phyloP scores from a whole-genome alignment of 2,113 vertebrate genomes.

The Zeus faber region DNA sequence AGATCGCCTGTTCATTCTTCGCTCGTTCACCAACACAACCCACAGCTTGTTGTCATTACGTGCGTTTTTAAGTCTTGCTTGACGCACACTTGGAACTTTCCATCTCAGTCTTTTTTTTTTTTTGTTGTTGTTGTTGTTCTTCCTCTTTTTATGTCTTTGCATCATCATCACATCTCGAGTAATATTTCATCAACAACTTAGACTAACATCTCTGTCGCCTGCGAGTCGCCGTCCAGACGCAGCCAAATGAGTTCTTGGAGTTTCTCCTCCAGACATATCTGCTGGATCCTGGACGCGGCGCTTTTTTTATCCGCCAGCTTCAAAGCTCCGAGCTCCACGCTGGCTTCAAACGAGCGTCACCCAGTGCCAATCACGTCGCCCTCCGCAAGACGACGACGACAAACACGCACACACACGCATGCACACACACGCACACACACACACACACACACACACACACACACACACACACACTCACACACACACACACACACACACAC shows the following conservation, averaged over 20 bases:
- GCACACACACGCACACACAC: too few species aligned
- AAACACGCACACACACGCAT: too few species aligned
- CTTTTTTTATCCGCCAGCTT: constrained; percentile 64
- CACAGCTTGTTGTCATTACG: constrained; percentile 50
- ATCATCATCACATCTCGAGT: constrained; percentile 24
- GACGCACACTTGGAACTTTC: constrained; percentile 41
- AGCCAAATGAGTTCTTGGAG: constrained; percentile 55
- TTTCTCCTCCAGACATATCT: constrained; percentile 68
- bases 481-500: too few species aligned
- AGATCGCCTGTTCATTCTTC: constrained; percentile 25
- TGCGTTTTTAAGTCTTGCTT: constrained; percentile 53
- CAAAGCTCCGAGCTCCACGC: constrained; percentile 61
- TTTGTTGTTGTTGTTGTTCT: not conserved
- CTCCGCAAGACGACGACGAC: constrained; percentile 68
- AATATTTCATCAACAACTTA: constrained; percentile 60
- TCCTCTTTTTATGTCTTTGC: constrained; percentile 22
- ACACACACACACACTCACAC: too few species aligned
- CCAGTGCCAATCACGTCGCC: constrained; percentile 68
- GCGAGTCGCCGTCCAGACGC: constrained; percentile 55
- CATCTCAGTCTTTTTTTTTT: constrained; percentile 14
- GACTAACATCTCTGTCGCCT: constrained; percentile 57
- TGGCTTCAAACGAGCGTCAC: constrained; percentile 67
- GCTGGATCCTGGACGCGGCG: too few species aligned
- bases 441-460: too few species aligned
- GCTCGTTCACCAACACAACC: constrained; percentile 19